Evolutionary conservation across 2,888 invertebrate genomes (phyloP), one percentile per base, ranked within the genome.

Genomic region (Ligdia adustata): DNA sequence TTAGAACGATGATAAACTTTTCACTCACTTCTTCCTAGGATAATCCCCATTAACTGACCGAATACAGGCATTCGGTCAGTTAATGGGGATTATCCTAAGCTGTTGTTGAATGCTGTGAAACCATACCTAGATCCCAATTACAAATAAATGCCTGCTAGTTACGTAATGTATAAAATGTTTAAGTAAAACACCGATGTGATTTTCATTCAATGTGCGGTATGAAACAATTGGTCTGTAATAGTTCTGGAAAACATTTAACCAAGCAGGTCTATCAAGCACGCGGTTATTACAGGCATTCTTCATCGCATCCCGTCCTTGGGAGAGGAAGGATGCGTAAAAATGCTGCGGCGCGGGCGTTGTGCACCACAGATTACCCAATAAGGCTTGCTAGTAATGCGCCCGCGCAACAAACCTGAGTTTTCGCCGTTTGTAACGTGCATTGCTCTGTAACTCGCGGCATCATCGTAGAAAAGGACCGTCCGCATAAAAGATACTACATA

Each of bases 341-440:
- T 37, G 32, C 14, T 24, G 14, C 20, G 6, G 9, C 15, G 27
- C 28, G 54, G 43, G 9, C n/a, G 11, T 13, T 26, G 20, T 14
- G 32, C 39, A n/a, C n/a, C 32, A 27, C 32, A 45, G 38, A 27
- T 9, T 18, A 32, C 12, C 26, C 18, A 12, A 11, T 27, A 38
- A 58, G 56, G 62, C 13, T 9, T 20, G 31, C 28, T n/a, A 16
- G 18, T 70, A 75, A 72, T 77, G 73, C 61, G 69, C 64, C 42
- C 22, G 43, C 42, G 64, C 60, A 57, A 75, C 75, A 79, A 79
- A 79, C 77, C 77, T 62, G 34, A 71, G 66, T 73, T 79, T 78
- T 76, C 75, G 66, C 72, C 72, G 69, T 75, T 71, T 78, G 75
- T 31, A 31, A 69, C 72, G 69, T 72, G 72, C 70, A 64, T 55